phyloP scores from a whole-genome alignment of 2,888 invertebrate genomes.

The Rotaria magnacalcarata region DNA sequence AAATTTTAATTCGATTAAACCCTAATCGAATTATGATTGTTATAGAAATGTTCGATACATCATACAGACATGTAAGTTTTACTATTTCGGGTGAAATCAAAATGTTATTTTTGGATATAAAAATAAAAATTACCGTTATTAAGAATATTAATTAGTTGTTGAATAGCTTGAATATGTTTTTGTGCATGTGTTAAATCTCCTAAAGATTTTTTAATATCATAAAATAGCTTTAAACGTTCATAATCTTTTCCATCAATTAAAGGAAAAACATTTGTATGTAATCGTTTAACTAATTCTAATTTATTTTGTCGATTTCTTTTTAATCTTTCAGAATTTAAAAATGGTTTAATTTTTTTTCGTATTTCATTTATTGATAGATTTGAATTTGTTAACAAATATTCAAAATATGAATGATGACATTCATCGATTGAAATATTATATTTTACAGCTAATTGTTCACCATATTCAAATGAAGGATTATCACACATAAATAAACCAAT shows the following conservation, averaged over 20 bases:
- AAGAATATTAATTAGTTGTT: neutral
- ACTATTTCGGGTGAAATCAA: too few species aligned
- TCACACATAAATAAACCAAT: slow-evolving; percentile 32
- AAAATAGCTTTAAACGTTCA: slow-evolving; percentile 20
- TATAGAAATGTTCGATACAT: too few species aligned
- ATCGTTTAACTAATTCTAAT: slow-evolving; percentile 13
- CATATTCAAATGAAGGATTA: neutral
- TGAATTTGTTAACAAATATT: slow-evolving; percentile 25
- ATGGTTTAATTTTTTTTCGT: neutral
- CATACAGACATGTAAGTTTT: too few species aligned
- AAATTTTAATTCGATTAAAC: too few species aligned
- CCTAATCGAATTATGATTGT: too few species aligned
- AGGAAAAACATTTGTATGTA: slow-evolving; percentile 23
- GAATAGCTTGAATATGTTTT: slow-evolving; percentile 27
- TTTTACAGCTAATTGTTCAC: neutral
- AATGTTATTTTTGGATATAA: too few species aligned
- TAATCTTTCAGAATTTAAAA: neutral
- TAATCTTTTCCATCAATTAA: slow-evolving; percentile 25
- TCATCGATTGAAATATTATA: slow-evolving; percentile 9
- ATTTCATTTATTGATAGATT: slow-evolving; percentile 18
- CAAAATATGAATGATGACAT: slow-evolving; percentile 18
- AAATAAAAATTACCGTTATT: neutral
- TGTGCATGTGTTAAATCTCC: slow-evolving; percentile 28
- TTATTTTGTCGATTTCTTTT: slow-evolving; percentile 7
- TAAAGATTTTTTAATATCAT: slow-evolving; percentile 26